phyloP scores from a whole-genome alignment of 1,140 invertebrate genomes.

The Sinonovacula constricta region DNA sequence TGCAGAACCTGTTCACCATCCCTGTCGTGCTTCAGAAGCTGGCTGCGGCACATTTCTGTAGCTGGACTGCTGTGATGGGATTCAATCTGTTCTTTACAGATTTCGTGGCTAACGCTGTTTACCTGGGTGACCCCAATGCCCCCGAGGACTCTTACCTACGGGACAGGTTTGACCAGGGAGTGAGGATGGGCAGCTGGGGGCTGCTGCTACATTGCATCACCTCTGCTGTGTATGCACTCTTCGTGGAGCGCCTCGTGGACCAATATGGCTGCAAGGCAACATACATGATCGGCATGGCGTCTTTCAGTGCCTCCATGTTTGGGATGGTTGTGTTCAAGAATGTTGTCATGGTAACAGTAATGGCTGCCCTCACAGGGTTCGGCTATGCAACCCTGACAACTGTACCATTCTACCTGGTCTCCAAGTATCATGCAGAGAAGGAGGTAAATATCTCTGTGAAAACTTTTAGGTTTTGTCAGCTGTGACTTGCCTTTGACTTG shows the following conservation, averaged over 20 bases:
- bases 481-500: no score
- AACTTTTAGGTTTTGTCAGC: no score
- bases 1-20: conserved; percentile 69
- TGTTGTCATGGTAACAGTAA: conserved; percentile 76
- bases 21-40: conserved; percentile 77
- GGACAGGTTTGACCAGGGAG: conserved; percentile 79
- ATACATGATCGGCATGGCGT: conserved; percentile 77
- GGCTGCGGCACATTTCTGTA: conserved; percentile 74
- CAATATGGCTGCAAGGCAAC: conserved; percentile 74
- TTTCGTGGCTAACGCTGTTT: conserved; percentile 80
- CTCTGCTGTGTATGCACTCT: conserved; percentile 78
- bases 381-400: conserved; percentile 80
- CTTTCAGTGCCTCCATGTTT: conserved; percentile 78
- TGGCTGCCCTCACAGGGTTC: conserved; percentile 79
- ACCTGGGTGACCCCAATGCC: conserved; percentile 79
- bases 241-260: conserved; percentile 77
- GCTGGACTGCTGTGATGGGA: conserved; percentile 79
- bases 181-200: conserved; percentile 81
- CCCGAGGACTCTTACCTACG: conserved; percentile 70
- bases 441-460: no score
- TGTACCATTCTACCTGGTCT: conserved; percentile 80
- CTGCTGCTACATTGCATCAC: conserved; percentile 80
- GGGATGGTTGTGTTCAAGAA: conserved; percentile 76
- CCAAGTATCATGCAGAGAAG: conserved; percentile 78
- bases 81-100: conserved; percentile 81